Base-by-base conservation (phyloP, 2,888 invertebrate species). In the Eledone cirrhosa region DNA sequence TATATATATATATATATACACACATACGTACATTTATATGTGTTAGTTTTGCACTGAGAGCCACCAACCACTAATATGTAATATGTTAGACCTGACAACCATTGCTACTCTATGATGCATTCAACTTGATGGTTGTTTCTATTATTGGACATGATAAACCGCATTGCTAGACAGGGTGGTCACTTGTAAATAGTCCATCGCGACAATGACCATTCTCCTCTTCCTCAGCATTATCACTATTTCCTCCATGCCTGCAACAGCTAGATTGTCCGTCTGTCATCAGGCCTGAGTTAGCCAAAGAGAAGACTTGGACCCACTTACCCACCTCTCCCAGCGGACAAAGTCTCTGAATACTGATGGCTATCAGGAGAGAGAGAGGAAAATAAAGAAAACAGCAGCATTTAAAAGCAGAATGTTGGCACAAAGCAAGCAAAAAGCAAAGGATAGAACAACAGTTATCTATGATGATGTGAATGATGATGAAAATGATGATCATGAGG, bases 231-330 rank as follows among this genome's bases (percentile, higher is more conserved):
- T 41, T 41, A 41, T 41, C 41, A 41, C 41, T 11, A 41, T 41
- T 41, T 41, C 41, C 41, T 41, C 41, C 41, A 41, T 41, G 41
- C 41, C 41, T 41, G 41, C 41, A 1, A 41, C 11, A 8, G 5
- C 41, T 8, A 1, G 41, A 41, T 41, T 41, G 41, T 41, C 11
- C 11, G 41, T 41, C 41, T 41, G 41, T 41, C 41, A 2, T 41
- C 41, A 41, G 41, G 41, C 8, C 41, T 41, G 41, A 3, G 41
- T 41, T 5, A 72, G 33, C 33, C n/a, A 33, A 41, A 27, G 27
- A 27, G 41, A n/a, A 72, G 72, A 41, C 47, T 27, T 24, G 47
- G 48, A 76, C 76, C 76, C 76, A 76, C 76, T 76, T 76, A 76
- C 76, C 76, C 47, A 76, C 24, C 76, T 76, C 48, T 76, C 76